These are phyloP conservation scores for Cyprinodon tularosa DNA, from an alignment of 2,113 vertebrate genomes.

Conservation along the genomic window DNA sequence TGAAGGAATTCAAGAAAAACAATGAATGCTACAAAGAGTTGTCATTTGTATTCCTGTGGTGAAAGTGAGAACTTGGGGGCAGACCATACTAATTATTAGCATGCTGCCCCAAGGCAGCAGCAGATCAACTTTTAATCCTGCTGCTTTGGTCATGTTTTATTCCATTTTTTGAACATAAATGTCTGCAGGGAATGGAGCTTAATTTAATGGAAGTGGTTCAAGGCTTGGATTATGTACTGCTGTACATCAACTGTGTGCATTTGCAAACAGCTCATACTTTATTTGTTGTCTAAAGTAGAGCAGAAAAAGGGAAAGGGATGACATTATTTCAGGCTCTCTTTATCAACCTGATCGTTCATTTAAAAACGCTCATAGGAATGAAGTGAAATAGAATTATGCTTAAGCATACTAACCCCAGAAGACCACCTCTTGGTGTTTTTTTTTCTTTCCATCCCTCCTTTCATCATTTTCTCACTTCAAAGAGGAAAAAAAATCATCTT, in stretches of 20 bases:
- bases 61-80: neutral
- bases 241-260: constrained; percentile 1
- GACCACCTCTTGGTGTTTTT: constrained; percentile 18
- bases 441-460: constrained; percentile 22
- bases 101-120: neutral
- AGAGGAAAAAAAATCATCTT: constrained; percentile 32
- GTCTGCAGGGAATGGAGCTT: neutral
- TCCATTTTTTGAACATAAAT: neutral
- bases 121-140: neutral
- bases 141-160: neutral
- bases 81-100: neutral
- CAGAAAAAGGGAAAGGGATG: constrained; percentile 2
- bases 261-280: constrained; percentile 37
- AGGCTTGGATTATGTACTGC: neutral
- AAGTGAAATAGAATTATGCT: constrained; percentile 7
- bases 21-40: neutral
- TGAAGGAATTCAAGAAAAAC: constrained; percentile 17
- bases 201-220: neutral
- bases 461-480: constrained; percentile 41
- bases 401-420: constrained; percentile 23
- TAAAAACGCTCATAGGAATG: neutral
- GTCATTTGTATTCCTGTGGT: neutral
- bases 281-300: constrained; percentile 8
- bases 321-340: constrained; percentile 6
- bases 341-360: constrained; percentile 4